These are phyloP conservation scores for Sceloporus undulatus DNA, from an alignment of 2,113 vertebrate species.

Conservation along the genomic window DNA sequence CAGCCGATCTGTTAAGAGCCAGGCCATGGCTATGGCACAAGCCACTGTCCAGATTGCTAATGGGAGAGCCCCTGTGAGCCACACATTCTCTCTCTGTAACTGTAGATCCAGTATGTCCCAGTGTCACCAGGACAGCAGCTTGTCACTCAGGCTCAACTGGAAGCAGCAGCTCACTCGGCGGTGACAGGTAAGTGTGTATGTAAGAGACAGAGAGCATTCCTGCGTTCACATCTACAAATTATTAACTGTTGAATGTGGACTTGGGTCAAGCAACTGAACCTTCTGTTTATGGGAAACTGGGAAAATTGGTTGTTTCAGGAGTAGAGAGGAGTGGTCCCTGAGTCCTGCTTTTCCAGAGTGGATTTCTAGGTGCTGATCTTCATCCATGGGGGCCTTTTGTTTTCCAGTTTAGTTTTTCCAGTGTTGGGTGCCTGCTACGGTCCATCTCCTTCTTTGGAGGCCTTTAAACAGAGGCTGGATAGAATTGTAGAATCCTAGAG, in stretches of 20 bases:
- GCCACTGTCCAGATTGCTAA: no score
- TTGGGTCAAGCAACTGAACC: not conserved
- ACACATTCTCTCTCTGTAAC: not conserved
- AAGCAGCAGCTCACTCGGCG: constrained; percentile 89
- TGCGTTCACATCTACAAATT: accelerated
- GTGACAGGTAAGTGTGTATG: constrained; percentile 85
- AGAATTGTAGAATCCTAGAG: no score
- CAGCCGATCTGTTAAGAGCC: no score
- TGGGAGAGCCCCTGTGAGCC: not conserved
- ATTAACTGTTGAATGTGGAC: not conserved
- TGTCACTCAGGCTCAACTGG: constrained; percentile 89
- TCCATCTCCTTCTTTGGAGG: no score
- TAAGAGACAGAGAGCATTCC: not conserved
- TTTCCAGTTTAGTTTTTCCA: no score
- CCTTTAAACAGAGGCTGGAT: no score
- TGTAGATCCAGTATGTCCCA: constrained; percentile 94
- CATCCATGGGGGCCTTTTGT: no score
- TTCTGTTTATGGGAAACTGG: not conserved
- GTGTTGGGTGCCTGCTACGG: no score
- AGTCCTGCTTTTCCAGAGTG: not conserved
- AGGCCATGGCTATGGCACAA: no score
- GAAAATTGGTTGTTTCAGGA: not conserved
- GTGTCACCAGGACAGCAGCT: constrained; percentile 90
- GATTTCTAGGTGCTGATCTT: not conserved
- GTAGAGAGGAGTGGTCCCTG: no score